Evolutionary conservation across 2,797 vertebrate species (phyloP), one percentile per base, ranked within the genome.

Genomic region (Characodon lateralis): DNA sequence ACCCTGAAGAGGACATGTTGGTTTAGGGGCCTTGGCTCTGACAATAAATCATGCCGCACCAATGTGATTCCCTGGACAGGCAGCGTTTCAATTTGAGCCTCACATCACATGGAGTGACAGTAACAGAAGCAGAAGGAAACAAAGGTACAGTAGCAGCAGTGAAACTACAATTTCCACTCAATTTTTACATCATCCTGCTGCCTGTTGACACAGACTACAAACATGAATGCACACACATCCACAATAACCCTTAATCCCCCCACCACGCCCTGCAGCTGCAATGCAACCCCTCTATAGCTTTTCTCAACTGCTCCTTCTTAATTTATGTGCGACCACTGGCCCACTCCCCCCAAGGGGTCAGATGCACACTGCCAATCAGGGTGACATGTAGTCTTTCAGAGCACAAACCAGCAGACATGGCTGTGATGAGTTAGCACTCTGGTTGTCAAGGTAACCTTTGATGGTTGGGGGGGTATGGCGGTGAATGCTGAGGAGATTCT

Each of bases 381-480:
- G 81, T 90, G 93, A 94, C 92, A 91, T 90, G 89, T 83, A 88
- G 90, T 85, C 91, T 90, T 88, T 91, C 89, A 85, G 79, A 83
- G 88, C 86, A 79, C 84, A 92, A 85, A 90, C 86, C 89, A 69
- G 86, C 82, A 89, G 87, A 91, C 90, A 84, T 86, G 71, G 70
- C 74, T 6, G 88, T 93, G 93, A 94, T 94, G 93, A 95, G 94
- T 94, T 95, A 92, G 93, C 94, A 93, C 94, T 93, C 91, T 87
- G 91, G 93, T 95, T 94, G 93, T 90, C 94, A 93, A 88, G 93
- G 93, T 90, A 94, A 95, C 93, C 88, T 91, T 90, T 93, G 92
- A 93, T 90, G 85, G 92, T 84, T 87, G 88, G 91, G 86, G 89
- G 91, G 90, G 91, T 86, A 89, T 90, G 88, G 88, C 78, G 69